Percentiles rank a stretch among this genome's conserved stretches.
Evolutionary conservation across 2,888 invertebrate genomes (phyloP).

Genomic region (Drosophila recens): DNA sequence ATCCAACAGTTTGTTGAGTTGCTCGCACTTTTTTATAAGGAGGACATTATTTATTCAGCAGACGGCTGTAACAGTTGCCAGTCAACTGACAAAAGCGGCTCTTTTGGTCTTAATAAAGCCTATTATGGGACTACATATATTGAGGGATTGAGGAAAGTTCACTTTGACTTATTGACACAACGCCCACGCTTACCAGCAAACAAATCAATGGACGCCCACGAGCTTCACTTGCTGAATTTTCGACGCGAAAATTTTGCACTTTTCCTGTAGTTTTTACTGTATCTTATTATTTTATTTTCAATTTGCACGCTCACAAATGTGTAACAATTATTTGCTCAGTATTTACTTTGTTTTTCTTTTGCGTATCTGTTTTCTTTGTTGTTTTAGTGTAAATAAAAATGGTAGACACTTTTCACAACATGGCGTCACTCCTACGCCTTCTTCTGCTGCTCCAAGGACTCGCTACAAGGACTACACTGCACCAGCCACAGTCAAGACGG

Average conservation of each 20-base stretch:
- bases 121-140: slow-evolving; percentile 26
- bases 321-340: slow-evolving; percentile 34
- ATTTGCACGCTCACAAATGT: slow-evolving; percentile 13
- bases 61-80: slow-evolving; percentile 24
- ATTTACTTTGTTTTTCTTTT: slow-evolving; percentile 31
- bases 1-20: slow-evolving; percentile 40
- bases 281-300: background rate
- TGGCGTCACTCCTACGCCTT: slow-evolving; percentile 76
- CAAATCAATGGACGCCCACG: slow-evolving; percentile 62
- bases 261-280: slow-evolving; percentile 2
- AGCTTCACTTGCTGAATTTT: slow-evolving; percentile 13
- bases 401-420: slow-evolving; percentile 78
- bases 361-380: slow-evolving; percentile 9
- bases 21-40: slow-evolving; percentile 6
- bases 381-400: slow-evolving; percentile 51
- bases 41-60: slow-evolving; percentile 41
- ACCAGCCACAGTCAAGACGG: slow-evolving; percentile 66
- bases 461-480: slow-evolving; percentile 33
- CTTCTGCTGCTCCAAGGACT: slow-evolving; percentile 41
- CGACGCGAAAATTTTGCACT: slow-evolving; percentile 43
- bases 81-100: slow-evolving; percentile 28
- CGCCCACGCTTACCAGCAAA: slow-evolving; percentile 64
- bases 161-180: slow-evolving; percentile 54
- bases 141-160: slow-evolving; percentile 21
- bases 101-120: slow-evolving; percentile 28